A percentile compares a stretch with the other conserved stretches of the same genome.
Conservation (phyloP, 2,797 vertebrate genomes). For the Yasuhikotakia modesta region DNA sequence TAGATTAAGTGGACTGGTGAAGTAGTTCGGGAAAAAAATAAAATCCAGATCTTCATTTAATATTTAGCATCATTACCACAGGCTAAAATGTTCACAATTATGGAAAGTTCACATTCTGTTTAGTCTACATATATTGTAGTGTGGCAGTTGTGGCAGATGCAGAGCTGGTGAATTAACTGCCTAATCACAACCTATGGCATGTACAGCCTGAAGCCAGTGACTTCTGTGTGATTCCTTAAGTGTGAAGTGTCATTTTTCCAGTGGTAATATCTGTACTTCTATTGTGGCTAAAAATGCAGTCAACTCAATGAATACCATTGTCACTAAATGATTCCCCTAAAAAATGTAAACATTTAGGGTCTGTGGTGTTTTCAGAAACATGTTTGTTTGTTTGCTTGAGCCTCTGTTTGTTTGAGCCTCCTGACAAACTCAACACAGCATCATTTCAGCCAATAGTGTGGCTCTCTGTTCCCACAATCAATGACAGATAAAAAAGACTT, state of each 20-base stretch:
- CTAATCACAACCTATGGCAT: not conserved
- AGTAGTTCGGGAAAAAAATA: slow-evolving; percentile 52
- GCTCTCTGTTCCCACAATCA: too few species aligned
- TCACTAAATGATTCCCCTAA: too few species aligned
- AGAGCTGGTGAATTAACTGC: slow-evolving; percentile 4
- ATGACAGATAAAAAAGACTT: too few species aligned
- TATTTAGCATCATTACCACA: slow-evolving; percentile 42
- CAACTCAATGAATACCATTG: too few species aligned
- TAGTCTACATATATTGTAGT: slow-evolving; percentile 13
- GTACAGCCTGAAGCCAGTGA: not conserved
- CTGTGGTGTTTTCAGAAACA: too few species aligned
- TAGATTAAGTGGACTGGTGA: slow-evolving; percentile 59
- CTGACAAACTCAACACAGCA: too few species aligned
- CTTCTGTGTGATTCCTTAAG: not conserved
- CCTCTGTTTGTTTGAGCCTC: too few species aligned
- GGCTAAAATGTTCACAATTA: slow-evolving; percentile 41
- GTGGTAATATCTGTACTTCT: slow-evolving; percentile 1
- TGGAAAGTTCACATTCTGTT: slow-evolving; percentile 27
- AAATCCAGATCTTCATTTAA: slow-evolving; percentile 16
- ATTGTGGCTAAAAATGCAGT: not conserved
- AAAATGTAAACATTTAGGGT: too few species aligned
- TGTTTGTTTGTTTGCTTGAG: too few species aligned
- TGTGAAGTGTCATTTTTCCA: not conserved
- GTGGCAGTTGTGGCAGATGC: slow-evolving; percentile 8
- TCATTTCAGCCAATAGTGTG: too few species aligned